These are phyloP conservation scores for Chaitophorus viminalis DNA, from an alignment of 2,888 invertebrate species.

Conservation along the genomic window DNA sequence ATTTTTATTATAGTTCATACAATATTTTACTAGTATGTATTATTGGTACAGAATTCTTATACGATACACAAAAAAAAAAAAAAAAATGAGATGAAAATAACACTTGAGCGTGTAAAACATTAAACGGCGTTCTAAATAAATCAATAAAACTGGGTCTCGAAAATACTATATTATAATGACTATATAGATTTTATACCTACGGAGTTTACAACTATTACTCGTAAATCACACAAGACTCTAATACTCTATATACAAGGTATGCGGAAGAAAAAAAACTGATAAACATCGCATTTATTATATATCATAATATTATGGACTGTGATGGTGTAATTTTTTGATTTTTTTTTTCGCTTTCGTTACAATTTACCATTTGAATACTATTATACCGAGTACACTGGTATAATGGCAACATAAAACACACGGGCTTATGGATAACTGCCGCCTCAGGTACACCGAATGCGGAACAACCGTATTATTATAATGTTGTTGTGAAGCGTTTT, in stretches of 20 bases:
- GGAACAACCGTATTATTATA: not conserved
- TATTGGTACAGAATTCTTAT: not conserved
- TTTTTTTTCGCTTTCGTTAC: not conserved
- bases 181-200: not conserved
- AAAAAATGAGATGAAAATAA: not conserved
- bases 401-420: too few species aligned
- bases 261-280: not conserved
- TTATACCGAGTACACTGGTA: too few species aligned
- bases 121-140: not conserved
- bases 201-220: too few species aligned
- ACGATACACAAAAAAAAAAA: not conserved
- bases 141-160: not conserved
- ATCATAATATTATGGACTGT: not conserved
- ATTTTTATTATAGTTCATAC: not conserved
- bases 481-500: not conserved
- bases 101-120: not conserved
- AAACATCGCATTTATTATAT: not conserved
- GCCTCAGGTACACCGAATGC: too few species aligned
- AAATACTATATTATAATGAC: not conserved
- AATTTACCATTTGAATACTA: too few species aligned
- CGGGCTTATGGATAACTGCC: too few species aligned
- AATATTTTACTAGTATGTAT: not conserved
- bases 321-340: not conserved
- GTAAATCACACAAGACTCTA: not conserved
- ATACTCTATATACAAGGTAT: not conserved